Conservation (phyloP, 2,113 vertebrate genomes). For the Hylia prasina region DNA sequence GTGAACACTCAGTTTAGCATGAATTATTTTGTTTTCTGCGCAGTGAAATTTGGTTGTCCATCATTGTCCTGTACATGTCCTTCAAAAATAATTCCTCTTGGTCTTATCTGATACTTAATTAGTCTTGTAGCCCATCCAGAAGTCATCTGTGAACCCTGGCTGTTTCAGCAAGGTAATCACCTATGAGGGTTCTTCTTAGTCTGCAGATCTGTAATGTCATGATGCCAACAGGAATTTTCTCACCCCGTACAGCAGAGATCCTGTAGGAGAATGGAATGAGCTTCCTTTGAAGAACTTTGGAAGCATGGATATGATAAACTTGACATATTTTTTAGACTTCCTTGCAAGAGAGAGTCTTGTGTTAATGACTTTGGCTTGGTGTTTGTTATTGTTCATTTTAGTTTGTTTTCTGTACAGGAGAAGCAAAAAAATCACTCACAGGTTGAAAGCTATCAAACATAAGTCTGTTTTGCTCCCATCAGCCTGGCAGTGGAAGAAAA, state of each 20-base stretch:
- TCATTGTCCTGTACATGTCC: neutral
- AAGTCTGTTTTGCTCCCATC: neutral
- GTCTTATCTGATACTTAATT: neutral
- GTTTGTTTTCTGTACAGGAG: neutral
- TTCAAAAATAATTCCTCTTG: neutral
- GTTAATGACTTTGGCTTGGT: neutral
- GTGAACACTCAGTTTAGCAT: neutral
- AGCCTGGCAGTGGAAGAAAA: neutral
- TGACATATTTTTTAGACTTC: neutral
- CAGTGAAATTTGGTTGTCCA: neutral
- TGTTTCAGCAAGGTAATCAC: neutral
- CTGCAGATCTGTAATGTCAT: neutral
- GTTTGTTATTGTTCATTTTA: neutral
- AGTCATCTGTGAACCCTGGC: neutral
- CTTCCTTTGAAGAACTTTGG: neutral
- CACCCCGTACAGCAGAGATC: neutral
- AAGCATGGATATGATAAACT: neutral
- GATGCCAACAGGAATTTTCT: neutral
- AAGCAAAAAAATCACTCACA: neutral
- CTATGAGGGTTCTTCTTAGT: neutral
- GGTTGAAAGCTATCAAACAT: neutral
- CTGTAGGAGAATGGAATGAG: neutral
- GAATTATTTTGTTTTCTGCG: neutral
- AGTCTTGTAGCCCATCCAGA: neutral
- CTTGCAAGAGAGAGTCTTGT: neutral